Percentiles rank a stretch among this genome's conserved stretches.
phyloP scores from a whole-genome alignment of 2,113 vertebrate genomes.

The Lampris megalopsis region DNA sequence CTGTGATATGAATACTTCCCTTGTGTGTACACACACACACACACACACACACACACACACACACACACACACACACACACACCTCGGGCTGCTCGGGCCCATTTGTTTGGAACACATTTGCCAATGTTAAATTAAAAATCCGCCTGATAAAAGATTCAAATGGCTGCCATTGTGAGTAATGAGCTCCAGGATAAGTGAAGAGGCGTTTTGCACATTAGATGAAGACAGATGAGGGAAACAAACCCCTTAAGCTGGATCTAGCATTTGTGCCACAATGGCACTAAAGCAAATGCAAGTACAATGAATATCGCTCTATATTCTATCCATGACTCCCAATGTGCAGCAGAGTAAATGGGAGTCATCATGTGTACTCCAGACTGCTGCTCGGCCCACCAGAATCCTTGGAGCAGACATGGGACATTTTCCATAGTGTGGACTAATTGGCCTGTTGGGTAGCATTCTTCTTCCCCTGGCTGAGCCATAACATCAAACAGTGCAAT shows the following conservation, averaged over 20 bases:
- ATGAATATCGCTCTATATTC: slow-evolving; percentile 15
- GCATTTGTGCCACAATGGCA: slow-evolving; percentile 60
- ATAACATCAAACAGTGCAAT: neutral
- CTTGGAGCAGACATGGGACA: neutral
- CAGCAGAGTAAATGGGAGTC: neutral
- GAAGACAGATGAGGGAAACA: slow-evolving; percentile 75
- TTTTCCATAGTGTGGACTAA: neutral
- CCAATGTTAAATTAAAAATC: slow-evolving; percentile 78
- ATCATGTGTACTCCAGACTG: neutral
- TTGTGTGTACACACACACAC: slow-evolving; percentile 5
- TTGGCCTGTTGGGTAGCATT: neutral
- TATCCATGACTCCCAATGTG: neutral
- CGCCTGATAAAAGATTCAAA: slow-evolving; percentile 78
- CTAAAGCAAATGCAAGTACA: slow-evolving; percentile 64
- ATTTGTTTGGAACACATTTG: slow-evolving; percentile 74
- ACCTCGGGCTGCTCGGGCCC: slow-evolving; percentile 45
- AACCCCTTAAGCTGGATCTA: slow-evolving; percentile 59
- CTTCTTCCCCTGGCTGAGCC: neutral
- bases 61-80: slow-evolving; percentile 21
- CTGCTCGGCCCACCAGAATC: neutral
- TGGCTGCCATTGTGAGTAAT: slow-evolving; percentile 79
- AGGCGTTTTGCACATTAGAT: slow-evolving; percentile 77
- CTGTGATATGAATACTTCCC: slow-evolving; percentile 52
- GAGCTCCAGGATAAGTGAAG: slow-evolving; percentile 77
- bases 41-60: slow-evolving; percentile 12